Base-by-base conservation (phyloP, 2,888 invertebrate species). In the Calliopum simillimum region DNA sequence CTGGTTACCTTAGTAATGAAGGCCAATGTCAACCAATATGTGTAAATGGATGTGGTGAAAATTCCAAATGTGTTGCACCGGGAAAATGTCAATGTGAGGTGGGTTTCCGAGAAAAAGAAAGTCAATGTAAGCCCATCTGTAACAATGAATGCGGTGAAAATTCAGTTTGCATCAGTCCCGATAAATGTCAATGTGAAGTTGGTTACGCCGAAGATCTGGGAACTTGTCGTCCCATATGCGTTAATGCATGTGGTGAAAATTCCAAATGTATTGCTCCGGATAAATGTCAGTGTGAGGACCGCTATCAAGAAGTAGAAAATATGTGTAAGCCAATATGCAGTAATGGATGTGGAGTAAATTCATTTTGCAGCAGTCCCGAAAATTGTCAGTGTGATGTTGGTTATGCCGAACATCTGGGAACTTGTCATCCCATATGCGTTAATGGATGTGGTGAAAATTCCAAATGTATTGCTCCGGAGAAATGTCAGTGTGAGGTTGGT, bases 191-290 rank as follows among this genome's bases (percentile, higher is more conserved):
- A 2, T 59, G 59, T 21, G 19, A 11, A 2, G 33, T 14, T 3
- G 59, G 59, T 14, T 59, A 33, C 59, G 6, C 16, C 2, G 59
- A 59, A 44, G 13, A 59, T 4, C 41, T 16, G 13, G 46, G 43
- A 5, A 33, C 33, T 12, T 69, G 69, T 23, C 16, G 55, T 19
- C 47, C 69, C 14, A 1, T 12, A 3, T 69, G 69, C 16, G 14
- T 1, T 2, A 19, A 44, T 13, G 46, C 11, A 11, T 69, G 69
- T 13, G 56, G n/a, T 8, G 56, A 44, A 12, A 63, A 51, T 14
- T n/a, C 61, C 13, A 41, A 44, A 13, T 69, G 69, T 13, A 55
- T 21, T 21, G 69, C 69, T 11, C 69, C 69, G 4, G 55, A 69
- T n/a, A 62, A 23, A 6, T 69, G 69, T 25, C 21, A 25, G 4